Evolutionary conservation across 2,888 invertebrate species (phyloP).

Genomic region (Gibbula magus): DNA sequence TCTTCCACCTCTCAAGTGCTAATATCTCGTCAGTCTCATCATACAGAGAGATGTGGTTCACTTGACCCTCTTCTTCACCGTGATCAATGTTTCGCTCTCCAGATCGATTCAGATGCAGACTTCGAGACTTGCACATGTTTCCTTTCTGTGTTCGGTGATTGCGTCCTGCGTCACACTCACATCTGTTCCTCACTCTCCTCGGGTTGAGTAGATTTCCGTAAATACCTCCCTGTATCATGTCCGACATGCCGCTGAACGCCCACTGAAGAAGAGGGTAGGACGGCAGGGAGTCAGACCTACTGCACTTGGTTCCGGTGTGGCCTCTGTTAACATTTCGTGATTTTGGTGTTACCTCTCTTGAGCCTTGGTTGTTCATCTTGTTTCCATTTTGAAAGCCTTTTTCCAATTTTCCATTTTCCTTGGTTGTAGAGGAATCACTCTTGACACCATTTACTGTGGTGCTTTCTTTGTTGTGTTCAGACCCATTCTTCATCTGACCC

Average conservation of each 20-base stretch:
- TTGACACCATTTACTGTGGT: background rate
- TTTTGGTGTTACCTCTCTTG: background rate
- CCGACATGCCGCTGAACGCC: background rate
- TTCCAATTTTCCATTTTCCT: background rate
- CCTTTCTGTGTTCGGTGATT: background rate
- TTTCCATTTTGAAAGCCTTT: too few relatives aligned
- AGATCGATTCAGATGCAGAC: background rate
- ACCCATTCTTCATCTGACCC: background rate
- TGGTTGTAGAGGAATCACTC: background rate
- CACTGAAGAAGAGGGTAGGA: background rate
- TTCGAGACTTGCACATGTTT: background rate
- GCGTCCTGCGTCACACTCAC: background rate
- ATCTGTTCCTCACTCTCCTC: background rate
- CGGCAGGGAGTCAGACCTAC: background rate
- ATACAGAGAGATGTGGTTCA: slow-evolving; percentile 14
- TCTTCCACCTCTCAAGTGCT: slow-evolving; percentile 19
- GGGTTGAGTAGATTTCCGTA: background rate
- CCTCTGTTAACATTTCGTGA: background rate
- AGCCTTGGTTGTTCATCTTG: background rate
- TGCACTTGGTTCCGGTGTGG: background rate
- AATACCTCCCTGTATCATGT: background rate
- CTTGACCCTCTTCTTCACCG: background rate
- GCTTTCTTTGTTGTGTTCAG: background rate
- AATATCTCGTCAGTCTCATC: background rate
- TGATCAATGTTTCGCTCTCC: background rate